Percentiles rank a stretch among this genome's conserved stretches.
These are phyloP conservation scores for Alces alces DNA, from an alignment of 2,113 vertebrate species.

Conservation along the genomic window DNA sequence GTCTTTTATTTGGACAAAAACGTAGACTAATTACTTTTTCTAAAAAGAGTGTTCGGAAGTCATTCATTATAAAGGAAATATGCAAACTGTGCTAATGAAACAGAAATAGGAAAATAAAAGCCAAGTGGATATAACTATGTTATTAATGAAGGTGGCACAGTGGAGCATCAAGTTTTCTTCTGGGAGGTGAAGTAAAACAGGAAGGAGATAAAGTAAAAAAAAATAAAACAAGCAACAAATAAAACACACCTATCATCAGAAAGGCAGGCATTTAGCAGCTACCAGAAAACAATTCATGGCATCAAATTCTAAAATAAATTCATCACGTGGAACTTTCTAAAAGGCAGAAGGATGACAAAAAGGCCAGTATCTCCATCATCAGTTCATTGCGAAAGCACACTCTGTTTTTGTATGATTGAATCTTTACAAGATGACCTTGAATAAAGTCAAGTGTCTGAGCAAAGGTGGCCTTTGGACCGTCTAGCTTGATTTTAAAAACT, in stretches of 20 bases:
- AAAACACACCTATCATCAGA: neutral
- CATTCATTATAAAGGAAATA: neutral
- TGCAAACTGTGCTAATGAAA: neutral
- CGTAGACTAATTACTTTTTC: neutral
- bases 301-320: neutral
- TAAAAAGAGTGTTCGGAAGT: neutral
- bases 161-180: neutral
- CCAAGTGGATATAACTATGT: neutral
- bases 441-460: neutral
- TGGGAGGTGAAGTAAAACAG: neutral
- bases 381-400: neutral
- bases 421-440: neutral
- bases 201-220: neutral
- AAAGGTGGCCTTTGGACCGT: neutral
- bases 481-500: neutral
- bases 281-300: neutral
- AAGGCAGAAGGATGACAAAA: neutral
- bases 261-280: neutral
- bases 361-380: neutral
- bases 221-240: neutral
- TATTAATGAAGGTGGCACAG: neutral
- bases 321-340: neutral
- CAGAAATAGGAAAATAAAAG: slow-evolving; percentile 9
- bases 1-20: neutral
- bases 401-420: neutral